Evolutionary conservation across 1,140 invertebrate species (phyloP).

Genomic region (Trinorchestia longiramus): DNA sequence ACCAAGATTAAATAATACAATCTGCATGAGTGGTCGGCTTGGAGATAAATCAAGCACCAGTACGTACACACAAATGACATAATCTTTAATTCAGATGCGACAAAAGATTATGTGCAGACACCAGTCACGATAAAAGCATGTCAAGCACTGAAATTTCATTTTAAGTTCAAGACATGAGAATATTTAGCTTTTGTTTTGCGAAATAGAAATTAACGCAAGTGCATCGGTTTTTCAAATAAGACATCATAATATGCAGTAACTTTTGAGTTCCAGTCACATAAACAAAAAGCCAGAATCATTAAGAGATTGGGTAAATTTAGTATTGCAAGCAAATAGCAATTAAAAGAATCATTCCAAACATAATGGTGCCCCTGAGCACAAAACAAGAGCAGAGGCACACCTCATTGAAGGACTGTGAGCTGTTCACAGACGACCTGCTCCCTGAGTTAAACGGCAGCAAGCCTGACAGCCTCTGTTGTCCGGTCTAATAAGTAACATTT

Average conservation of each 20-base stretch:
- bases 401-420: background rate
- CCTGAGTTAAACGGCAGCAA: background rate
- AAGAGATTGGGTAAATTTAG: background rate
- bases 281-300: background rate
- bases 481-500: background rate
- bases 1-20: background rate
- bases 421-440: background rate
- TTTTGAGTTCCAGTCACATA: background rate
- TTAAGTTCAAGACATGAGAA: background rate
- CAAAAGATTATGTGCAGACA: background rate
- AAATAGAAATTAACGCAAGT: background rate
- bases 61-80: background rate
- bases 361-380: background rate
- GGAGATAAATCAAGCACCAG: background rate
- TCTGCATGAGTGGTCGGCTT: background rate
- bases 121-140: background rate
- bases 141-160: background rate
- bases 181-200: background rate
- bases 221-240: background rate
- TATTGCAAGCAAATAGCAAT: background rate
- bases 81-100: background rate
- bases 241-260: background rate
- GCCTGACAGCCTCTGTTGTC: background rate
- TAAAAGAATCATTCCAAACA: background rate
- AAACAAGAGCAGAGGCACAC: background rate